Evolutionary conservation across 2,888 invertebrate genomes (phyloP).

Genomic region (Ashinkailepas kermadecensis): DNA sequence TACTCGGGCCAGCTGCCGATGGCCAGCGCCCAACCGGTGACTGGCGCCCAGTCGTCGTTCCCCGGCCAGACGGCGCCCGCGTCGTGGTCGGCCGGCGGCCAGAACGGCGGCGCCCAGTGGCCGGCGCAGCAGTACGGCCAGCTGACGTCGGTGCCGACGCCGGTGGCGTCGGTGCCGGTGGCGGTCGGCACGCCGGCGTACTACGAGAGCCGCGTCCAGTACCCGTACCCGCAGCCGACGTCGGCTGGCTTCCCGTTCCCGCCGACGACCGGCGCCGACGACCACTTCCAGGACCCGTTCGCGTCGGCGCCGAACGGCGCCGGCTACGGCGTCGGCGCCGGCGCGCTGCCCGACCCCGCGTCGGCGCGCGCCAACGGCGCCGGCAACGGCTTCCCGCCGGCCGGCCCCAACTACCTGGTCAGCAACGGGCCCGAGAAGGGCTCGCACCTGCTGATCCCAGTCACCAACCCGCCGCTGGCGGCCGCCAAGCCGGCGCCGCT

Average conservation of each 20-base stretch:
- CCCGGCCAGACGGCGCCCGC: neutral
- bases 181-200: neutral
- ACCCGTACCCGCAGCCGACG: neutral
- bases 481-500: neutral
- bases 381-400: neutral
- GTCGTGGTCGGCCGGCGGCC: neutral
- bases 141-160: neutral
- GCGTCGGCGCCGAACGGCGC: neutral
- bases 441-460: neutral
- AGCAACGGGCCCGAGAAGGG: conserved; percentile 18
- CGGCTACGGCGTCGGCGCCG: neutral
- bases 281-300: neutral
- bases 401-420: conserved; percentile 3
- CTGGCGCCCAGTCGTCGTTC: neutral
- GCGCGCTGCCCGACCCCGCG: neutral
- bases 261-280: neutral
- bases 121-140: neutral
- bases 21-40: neutral
- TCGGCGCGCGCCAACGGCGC: neutral
- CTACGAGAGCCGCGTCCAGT: neutral
- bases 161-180: no score
- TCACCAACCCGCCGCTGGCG: neutral
- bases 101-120: neutral
- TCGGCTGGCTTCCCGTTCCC: neutral
- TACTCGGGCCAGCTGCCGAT: neutral